These are phyloP conservation scores for Rotaria magnacalcarata DNA, from an alignment of 2,888 invertebrate genomes.

Conservation along the genomic window DNA sequence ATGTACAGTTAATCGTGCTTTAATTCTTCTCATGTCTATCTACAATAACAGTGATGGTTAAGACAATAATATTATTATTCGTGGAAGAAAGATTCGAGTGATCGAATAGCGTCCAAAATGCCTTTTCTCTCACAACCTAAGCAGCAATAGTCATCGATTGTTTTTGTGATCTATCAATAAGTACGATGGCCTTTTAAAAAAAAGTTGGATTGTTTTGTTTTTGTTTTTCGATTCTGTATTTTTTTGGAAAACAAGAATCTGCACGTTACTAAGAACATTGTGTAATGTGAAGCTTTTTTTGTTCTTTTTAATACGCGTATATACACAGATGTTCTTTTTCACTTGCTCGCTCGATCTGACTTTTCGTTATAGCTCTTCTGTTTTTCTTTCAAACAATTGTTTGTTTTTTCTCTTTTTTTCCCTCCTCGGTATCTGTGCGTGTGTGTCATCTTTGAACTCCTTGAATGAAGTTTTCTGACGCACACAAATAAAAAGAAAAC, in stretches of 20 bases:
- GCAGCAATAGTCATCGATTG: constrained; percentile 7
- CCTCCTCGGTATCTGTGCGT: neutral
- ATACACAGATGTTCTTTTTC: neutral
- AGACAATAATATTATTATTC: neutral
- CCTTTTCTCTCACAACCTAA: neutral
- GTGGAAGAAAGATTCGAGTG: neutral
- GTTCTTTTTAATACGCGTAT: neutral
- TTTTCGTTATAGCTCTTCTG: neutral
- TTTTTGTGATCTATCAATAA: neutral
- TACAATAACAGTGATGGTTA: neutral
- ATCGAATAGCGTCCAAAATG: neutral
- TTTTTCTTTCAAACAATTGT: neutral
- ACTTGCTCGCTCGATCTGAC: neutral
- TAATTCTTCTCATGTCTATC: neutral
- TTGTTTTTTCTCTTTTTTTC: neutral
- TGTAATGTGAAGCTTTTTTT: neutral
- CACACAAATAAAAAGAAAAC: constrained; percentile 6
- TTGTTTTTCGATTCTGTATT: neutral
- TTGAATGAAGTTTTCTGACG: constrained; percentile 18
- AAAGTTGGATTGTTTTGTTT: neutral
- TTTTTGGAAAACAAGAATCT: neutral
- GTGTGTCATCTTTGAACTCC: neutral
- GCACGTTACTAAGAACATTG: neutral
- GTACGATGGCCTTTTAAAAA: neutral
- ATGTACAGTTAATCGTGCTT: neutral